Percentiles rank a stretch among this genome's conserved stretches.
Conservation (phyloP, 2,888 invertebrate species). For the Drosophila subsilvestris region DNA sequence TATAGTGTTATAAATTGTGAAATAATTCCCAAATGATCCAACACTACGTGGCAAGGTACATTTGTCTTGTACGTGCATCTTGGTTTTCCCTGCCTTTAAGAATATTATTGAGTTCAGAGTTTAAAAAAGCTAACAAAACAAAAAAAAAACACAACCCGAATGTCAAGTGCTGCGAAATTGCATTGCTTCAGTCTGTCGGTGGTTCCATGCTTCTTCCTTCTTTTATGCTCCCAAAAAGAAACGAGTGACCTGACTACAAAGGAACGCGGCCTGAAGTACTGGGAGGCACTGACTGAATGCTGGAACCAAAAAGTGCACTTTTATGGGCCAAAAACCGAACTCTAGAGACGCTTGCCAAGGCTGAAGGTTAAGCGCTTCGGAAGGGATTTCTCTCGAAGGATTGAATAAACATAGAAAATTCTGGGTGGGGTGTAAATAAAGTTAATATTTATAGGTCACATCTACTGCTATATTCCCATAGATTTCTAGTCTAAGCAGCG, state of each 20-base stretch:
- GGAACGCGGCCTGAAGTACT: constrained; percentile 21
- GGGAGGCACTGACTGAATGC: constrained; percentile 18
- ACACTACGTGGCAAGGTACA: not conserved
- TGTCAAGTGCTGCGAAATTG: constrained; percentile 61
- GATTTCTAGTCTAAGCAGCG: no score
- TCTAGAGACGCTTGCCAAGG: not conserved
- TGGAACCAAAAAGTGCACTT: not conserved
- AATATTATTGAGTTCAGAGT: constrained; percentile 28
- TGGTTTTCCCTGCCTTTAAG: not conserved
- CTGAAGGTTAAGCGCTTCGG: no score
- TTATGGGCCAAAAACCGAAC: not conserved
- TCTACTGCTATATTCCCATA: no score
- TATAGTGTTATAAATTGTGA: constrained; percentile 34
- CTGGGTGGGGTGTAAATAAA: no score
- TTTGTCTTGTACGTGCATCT: constrained; percentile 2
- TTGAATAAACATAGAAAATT: no score
- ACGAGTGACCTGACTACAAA: constrained; percentile 26
- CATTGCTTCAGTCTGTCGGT: constrained; percentile 15
- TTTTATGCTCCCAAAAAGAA: not conserved
- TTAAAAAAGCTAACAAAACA: constrained; percentile 27
- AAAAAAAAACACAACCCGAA: constrained; percentile 24
- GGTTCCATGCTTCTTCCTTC: not conserved
- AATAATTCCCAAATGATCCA: constrained; percentile 4
- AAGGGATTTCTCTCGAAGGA: no score
- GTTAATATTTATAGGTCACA: no score